phyloP scores from a whole-genome alignment of 2,113 vertebrate genomes.

The Thamnophis sirtalis region DNA sequence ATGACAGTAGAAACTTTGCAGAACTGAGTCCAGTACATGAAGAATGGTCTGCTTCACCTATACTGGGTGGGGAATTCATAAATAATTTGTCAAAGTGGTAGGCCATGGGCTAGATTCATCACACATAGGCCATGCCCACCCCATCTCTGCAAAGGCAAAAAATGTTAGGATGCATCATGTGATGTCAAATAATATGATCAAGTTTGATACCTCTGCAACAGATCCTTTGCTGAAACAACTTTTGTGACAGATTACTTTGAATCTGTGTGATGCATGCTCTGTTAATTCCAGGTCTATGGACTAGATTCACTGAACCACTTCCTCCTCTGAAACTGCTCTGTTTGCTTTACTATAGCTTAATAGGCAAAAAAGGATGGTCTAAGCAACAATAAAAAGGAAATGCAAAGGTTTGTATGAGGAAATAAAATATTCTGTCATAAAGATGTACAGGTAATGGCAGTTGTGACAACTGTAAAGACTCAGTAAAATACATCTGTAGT shows the following conservation, averaged over 20 bases:
- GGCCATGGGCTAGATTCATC: too few species aligned
- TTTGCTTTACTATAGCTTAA: not conserved
- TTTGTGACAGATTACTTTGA: not conserved
- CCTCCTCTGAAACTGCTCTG: not conserved
- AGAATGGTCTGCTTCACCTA: not conserved
- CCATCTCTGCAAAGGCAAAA: too few species aligned
- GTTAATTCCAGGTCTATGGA: not conserved
- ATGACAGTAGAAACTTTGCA: not conserved
- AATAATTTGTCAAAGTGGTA: too few species aligned
- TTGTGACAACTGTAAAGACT: not conserved
- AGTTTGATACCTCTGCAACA: not conserved
- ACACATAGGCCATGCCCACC: too few species aligned
- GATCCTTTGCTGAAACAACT: not conserved
- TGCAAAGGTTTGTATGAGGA: not conserved
- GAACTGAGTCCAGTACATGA: not conserved
- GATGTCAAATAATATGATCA: rapidly evolving
- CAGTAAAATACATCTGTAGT: not conserved
- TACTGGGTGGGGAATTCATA: not conserved
- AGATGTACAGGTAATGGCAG: not conserved
- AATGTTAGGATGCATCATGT: too few species aligned
- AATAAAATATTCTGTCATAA: not conserved
- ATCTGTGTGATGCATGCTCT: not conserved
- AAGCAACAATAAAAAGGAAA: not conserved
- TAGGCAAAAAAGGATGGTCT: not conserved
- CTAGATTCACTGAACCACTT: not conserved